These are phyloP conservation scores for Pterocles orientalis DNA, from an alignment of 2,113 vertebrate genomes.

Conservation along the genomic window DNA sequence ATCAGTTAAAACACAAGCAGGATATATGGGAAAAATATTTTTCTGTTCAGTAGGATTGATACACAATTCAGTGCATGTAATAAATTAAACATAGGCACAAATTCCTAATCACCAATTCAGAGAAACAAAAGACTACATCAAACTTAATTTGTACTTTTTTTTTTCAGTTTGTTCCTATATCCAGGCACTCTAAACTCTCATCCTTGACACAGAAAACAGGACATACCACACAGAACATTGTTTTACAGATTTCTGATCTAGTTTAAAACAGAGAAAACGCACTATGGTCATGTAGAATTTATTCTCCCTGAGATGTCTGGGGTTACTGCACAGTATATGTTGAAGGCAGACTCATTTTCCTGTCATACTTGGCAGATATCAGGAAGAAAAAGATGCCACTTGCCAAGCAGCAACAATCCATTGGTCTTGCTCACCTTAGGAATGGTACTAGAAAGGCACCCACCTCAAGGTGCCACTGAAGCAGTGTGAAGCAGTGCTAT, in stretches of 20 bases:
- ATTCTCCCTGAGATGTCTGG: background rate
- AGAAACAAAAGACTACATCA: background rate
- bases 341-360: background rate
- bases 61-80: background rate
- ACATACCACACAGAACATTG: background rate
- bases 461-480: background rate
- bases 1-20: background rate
- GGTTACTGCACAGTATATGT: background rate
- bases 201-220: background rate
- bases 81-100: background rate
- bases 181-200: background rate
- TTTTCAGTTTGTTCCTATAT: background rate
- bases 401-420: background rate
- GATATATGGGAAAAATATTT: background rate
- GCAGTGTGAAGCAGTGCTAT: background rate
- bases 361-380: rapidly evolving
- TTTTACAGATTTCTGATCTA: background rate
- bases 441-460: background rate
- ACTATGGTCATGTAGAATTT: background rate
- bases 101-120: background rate
- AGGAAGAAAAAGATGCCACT: background rate
- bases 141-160: background rate
- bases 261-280: background rate
- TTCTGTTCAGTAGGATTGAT: background rate
- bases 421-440: background rate